These are phyloP conservation scores for Ricordea florida DNA, from an alignment of 92 coral and sea anemone species.

Conservation along the genomic window DNA sequence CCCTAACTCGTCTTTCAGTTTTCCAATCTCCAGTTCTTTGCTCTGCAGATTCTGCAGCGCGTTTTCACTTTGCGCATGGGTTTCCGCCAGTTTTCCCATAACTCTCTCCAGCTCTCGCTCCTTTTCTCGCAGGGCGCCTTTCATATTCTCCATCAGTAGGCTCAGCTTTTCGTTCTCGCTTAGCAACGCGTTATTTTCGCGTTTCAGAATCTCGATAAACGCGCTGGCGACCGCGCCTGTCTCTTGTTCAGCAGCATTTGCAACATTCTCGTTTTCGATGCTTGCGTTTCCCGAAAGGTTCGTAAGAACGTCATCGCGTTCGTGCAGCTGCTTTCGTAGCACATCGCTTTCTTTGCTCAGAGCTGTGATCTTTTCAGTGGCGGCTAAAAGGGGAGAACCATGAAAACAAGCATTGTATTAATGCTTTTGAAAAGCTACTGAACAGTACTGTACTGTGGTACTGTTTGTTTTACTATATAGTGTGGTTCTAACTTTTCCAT, in stretches of 20 bases:
- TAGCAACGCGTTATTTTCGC: constrained; percentile 79
- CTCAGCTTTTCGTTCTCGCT: constrained; percentile 75
- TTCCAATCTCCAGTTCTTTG: constrained; percentile 35
- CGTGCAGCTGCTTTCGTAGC: constrained; percentile 1
- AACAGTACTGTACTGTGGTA: too few species aligned
- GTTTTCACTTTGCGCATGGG: constrained; percentile 56
- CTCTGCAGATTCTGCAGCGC: constrained; percentile 27
- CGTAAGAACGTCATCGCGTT: constrained; percentile 24
- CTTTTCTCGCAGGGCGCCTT: constrained; percentile 77
- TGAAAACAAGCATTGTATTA: not conserved
- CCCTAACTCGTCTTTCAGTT: constrained; percentile 36
- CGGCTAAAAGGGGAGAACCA: not conserved
- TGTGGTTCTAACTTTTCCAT: too few species aligned
- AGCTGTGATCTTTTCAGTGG: constrained; percentile 11
- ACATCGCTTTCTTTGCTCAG: constrained; percentile 53
- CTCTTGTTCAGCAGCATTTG: constrained; percentile 19
- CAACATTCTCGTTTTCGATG: constrained; percentile 1
- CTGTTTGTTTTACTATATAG: too few species aligned
- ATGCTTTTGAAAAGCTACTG: too few species aligned
- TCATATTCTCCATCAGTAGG: constrained; percentile 71
- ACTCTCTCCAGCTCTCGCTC: constrained; percentile 68
- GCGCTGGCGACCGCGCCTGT: constrained; percentile 25
- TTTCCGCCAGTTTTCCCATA: constrained; percentile 42
- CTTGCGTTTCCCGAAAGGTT: not conserved
- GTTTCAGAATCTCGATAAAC: constrained; percentile 73